Evolutionary conservation across 2,888 invertebrate species (phyloP).

Genomic region (Agrotis segetum): DNA sequence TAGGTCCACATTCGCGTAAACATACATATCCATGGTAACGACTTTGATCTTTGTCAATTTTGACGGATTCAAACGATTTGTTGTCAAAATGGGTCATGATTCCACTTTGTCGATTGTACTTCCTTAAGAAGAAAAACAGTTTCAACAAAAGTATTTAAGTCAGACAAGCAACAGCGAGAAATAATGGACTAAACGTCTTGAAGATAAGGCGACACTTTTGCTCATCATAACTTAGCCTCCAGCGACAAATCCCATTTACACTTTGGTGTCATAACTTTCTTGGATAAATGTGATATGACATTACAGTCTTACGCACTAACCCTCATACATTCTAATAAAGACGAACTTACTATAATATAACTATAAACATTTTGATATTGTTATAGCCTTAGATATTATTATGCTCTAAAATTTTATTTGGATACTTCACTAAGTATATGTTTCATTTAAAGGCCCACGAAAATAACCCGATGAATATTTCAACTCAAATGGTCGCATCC

Average conservation of each 20-base stretch:
- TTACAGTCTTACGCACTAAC: constrained; percentile 46
- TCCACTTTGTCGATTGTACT: too few relatives aligned
- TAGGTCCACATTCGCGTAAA: too few relatives aligned
- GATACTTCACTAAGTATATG: not conserved
- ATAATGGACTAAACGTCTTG: constrained; percentile 33
- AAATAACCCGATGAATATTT: not conserved
- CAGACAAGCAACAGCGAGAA: constrained; percentile 6
- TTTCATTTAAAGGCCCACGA: not conserved
- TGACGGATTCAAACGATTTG: too few relatives aligned
- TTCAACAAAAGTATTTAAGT: not conserved
- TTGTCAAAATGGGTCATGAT: too few relatives aligned
- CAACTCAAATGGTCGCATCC: not conserved
- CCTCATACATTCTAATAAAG: constrained; percentile 43
- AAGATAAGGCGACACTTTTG: constrained; percentile 25
- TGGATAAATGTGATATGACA: constrained; percentile 50
- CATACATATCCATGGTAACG: too few relatives aligned
- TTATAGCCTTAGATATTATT: not conserved
- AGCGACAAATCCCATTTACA: constrained; percentile 63
- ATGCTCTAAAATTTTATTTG: constrained; percentile 2
- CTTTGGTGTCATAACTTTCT: constrained; percentile 55
- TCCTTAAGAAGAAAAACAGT: not conserved
- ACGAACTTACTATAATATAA: constrained; percentile 7
- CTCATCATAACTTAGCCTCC: constrained; percentile 55
- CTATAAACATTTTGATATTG: constrained; percentile 8
- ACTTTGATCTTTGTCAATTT: too few relatives aligned